Conservation (phyloP, 2,797 vertebrate genomes). For the Calcarius lapponicus region DNA sequence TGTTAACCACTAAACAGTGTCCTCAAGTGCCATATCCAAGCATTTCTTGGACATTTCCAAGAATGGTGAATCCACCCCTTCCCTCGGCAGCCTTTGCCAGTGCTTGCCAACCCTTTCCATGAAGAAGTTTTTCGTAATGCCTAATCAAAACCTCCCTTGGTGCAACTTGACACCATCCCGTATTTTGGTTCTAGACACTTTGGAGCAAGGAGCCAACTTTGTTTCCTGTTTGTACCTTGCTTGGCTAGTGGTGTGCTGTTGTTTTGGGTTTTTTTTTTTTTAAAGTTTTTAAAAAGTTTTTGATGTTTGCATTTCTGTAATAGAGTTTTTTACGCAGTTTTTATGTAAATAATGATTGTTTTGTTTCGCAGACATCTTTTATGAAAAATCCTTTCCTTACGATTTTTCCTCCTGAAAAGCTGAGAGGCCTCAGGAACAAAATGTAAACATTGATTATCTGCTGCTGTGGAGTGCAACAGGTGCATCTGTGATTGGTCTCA, state of each 20-base stretch:
- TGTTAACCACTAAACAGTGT: too few species aligned
- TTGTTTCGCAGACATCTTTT: too few species aligned
- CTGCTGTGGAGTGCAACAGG: too few species aligned
- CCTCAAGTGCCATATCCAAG: not conserved
- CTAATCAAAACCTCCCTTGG: not conserved
- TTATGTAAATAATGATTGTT: too few species aligned
- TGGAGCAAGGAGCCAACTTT: not conserved
- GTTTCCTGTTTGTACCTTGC: not conserved
- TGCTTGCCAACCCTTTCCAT: not conserved
- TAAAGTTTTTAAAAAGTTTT: too few species aligned
- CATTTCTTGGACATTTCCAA: not conserved
- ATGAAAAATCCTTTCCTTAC: too few species aligned
- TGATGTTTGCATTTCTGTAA: too few species aligned
- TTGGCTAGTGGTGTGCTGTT: not conserved
- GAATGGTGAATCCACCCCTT: not conserved
- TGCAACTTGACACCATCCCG: fast-evolving
- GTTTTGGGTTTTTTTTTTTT: not conserved
- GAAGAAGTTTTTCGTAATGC: fast-evolving
- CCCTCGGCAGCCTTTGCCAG: not conserved
- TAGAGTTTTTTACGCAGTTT: too few species aligned
- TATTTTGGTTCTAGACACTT: not conserved
- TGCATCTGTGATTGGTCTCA: too few species aligned
- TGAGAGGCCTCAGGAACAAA: too few species aligned
- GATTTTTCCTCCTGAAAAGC: too few species aligned
- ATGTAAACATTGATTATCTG: too few species aligned